These are phyloP conservation scores for Drosophila paranaensis DNA, from an alignment of 2,888 invertebrate genomes.

Conservation along the genomic window DNA sequence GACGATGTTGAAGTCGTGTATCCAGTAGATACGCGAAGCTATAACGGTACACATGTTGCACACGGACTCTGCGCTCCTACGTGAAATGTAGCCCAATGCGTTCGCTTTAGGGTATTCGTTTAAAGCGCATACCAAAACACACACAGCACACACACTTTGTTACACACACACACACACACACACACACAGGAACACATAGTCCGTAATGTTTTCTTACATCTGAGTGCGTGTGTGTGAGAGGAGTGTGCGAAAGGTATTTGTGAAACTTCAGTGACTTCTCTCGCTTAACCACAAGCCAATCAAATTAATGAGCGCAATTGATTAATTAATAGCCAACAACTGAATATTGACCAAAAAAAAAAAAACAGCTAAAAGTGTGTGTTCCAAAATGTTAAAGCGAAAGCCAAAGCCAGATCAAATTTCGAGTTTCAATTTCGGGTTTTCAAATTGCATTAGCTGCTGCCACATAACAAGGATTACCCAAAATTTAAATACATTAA, in stretches of 20 bases:
- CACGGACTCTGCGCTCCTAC: conserved; percentile 70
- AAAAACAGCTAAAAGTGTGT: conserved; percentile 4
- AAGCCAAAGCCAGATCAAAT: neutral
- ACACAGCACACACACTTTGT: neutral
- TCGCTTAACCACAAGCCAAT: conserved; percentile 29
- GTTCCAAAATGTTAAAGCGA: neutral
- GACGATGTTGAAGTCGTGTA: conserved; percentile 45
- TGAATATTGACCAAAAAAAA: neutral
- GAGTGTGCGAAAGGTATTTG: conserved; percentile 44
- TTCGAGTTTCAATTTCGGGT: conserved; percentile 1
- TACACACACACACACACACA: conserved; percentile 12
- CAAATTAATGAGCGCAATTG: conserved; percentile 45
- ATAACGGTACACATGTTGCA: conserved; percentile 81
- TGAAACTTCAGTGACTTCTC: conserved; percentile 43
- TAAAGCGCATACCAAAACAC: conserved; percentile 54
- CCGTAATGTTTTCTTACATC: conserved; percentile 17
- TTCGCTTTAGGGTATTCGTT: conserved; percentile 73
- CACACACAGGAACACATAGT: conserved; percentile 20
- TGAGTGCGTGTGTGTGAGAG: conserved; percentile 12
- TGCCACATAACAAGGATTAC: conserved; percentile 51
- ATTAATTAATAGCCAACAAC: conserved; percentile 37
- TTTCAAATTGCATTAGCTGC: conserved; percentile 32
- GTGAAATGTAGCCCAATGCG: conserved; percentile 72
- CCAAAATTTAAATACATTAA: conserved; percentile 60
- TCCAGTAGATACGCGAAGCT: conserved; percentile 80